Evolutionary conservation across 2,797 vertebrate genomes (phyloP).

Genomic region (Triplophysa bombifrons): DNA sequence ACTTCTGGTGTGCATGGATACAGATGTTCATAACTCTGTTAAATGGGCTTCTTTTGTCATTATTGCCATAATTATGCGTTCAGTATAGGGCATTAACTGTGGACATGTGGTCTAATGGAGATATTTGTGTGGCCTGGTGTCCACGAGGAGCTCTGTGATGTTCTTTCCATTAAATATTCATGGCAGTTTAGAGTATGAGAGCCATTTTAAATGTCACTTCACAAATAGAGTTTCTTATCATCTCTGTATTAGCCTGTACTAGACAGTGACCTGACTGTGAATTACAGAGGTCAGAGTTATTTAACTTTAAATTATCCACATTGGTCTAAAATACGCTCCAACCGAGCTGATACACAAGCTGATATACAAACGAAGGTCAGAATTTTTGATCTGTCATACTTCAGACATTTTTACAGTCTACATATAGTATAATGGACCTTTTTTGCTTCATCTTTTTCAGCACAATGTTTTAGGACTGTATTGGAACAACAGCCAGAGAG

Average conservation of each 20-base stretch:
- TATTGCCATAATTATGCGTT: neutral
- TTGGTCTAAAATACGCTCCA: neutral
- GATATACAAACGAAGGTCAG: neutral
- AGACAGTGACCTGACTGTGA: constrained; percentile 10
- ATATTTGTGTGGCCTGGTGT: neutral
- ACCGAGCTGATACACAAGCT: no score
- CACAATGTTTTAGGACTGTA: neutral
- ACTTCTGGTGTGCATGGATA: neutral
- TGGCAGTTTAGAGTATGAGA: neutral
- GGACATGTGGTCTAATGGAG: neutral
- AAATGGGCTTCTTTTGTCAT: neutral
- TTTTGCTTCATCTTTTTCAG: neutral
- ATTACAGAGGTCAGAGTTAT: constrained; percentile 4
- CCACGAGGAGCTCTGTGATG: neutral
- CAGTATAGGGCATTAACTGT: neutral
- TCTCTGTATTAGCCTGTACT: neutral
- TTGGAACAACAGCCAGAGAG: neutral
- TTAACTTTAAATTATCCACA: neutral
- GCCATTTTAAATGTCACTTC: constrained; percentile 25
- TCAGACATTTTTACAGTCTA: no score
- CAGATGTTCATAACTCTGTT: neutral
- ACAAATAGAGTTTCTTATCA: neutral
- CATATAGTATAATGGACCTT: neutral
- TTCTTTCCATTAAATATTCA: neutral
- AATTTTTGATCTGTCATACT: neutral